Evolutionary conservation across 2,113 vertebrate species (phyloP), one percentile per base, ranked within the genome.

Genomic region (Tragelaphus imberbis): DNA sequence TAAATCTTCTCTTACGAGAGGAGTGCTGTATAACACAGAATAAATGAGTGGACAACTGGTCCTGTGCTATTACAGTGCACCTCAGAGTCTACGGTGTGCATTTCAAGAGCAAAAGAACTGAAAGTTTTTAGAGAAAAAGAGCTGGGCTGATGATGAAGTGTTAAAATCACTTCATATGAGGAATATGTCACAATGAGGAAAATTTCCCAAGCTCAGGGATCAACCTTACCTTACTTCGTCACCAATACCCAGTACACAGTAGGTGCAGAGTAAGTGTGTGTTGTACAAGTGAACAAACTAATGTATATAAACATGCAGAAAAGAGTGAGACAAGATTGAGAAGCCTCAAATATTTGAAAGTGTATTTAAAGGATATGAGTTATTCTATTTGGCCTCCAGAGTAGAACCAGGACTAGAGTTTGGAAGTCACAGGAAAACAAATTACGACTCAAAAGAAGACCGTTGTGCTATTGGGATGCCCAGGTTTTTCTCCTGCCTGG

Each of bases 11-110:
- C 58, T 36, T 7, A 36, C 7, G 19, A 7, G 14, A 25, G 33
- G 0, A 14, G 33, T 3, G 7, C 5, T 75, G 4, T 8, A 17
- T 3, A 23, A n/a, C 8, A 7, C 36, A 16, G 28, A 75, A 15
- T 10, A 40, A 61, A 10, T 1, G 36, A 44, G 30, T 33, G 13
- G 27, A n/a, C 9, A 21, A 19, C 7, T 1, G n/a, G 1, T 4
- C 49, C 63, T 28, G 14, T 0, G 13, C 33, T 17, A 2, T 28
- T 51, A 33, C 6, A 7, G 36, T 2, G 30, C 47, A 28, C 30
- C 12, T 27, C 40, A 30, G 7, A 15, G 19, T 19, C 21, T 0
- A 12, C 0, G 14, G 7, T 17, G 40, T 33, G 17, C 14, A 6
- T 63, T n/a, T 23, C 21, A 19, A 55, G 53, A 14, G 47, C 53